Evolutionary conservation across 2,797 vertebrate species (phyloP).

Genomic region (Myotis planiceps): DNA sequence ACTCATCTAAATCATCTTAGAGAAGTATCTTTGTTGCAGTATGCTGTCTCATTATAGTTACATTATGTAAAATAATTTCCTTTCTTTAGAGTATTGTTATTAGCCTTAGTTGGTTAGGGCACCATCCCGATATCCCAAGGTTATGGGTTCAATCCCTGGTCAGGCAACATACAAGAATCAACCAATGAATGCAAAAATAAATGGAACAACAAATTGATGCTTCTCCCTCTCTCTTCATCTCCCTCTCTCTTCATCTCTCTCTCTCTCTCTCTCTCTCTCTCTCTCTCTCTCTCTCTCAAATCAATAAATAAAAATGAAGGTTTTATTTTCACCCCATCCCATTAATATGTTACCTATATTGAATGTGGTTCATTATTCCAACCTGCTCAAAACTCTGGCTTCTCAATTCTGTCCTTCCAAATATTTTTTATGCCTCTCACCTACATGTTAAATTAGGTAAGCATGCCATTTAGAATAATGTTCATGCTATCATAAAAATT

Average conservation of each 20-base stretch:
- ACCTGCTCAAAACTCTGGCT: not conserved
- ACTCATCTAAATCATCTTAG: not conserved
- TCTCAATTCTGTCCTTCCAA: not conserved
- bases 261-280: too few species aligned
- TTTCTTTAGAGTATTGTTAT: slow-evolving; percentile 41
- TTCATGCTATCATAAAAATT: not conserved
- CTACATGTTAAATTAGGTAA: not conserved
- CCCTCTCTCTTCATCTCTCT: not conserved
- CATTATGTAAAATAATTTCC: slow-evolving; percentile 16
- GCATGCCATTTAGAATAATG: not conserved
- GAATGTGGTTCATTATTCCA: not conserved
- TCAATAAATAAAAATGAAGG: not conserved
- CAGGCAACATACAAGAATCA: not conserved
- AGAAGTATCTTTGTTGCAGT: not conserved
- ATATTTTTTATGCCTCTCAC: not conserved
- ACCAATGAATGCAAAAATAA: not conserved
- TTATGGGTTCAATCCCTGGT: not conserved
- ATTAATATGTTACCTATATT: slow-evolving; percentile 30
- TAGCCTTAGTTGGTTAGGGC: not conserved
- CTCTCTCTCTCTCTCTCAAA: not conserved
- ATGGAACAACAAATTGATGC: not conserved
- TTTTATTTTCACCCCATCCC: slow-evolving; percentile 20
- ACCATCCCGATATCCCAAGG: not conserved
- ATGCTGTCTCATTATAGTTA: slow-evolving; percentile 11
- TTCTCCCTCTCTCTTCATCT: not conserved